A percentile compares a stretch with the other conserved stretches of the same genome.
These are phyloP conservation scores for Valencia hispanica DNA, from an alignment of 2,797 vertebrate genomes.

Conservation along the genomic window DNA sequence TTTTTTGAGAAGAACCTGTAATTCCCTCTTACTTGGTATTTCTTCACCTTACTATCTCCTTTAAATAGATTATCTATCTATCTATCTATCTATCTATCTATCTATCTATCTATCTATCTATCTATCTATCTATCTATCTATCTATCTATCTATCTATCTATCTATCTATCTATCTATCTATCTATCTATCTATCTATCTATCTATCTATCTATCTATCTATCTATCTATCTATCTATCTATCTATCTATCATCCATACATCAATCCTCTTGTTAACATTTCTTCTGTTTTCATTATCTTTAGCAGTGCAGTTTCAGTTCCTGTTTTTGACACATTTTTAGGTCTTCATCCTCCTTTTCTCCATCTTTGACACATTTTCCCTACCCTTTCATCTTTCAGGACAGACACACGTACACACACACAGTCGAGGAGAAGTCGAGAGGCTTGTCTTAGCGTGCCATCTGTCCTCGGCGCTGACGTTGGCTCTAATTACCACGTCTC, in stretches of 20 bases:
- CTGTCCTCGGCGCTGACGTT: constrained; percentile 85
- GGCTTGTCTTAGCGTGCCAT: constrained; percentile 87
- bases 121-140: neutral
- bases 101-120: too few species aligned
- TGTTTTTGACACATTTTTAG: constrained; percentile 42
- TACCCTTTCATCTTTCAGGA: constrained; percentile 62
- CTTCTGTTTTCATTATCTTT: constrained; percentile 10
- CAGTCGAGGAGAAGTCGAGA: constrained; percentile 71
- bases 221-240: too few species aligned
- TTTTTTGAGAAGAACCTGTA: too few species aligned
- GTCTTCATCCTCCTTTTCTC: constrained; percentile 34
- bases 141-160: neutral
- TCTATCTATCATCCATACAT: too few species aligned
- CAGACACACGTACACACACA: constrained; percentile 57
- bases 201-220: too few species aligned
- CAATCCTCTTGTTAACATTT: neutral
- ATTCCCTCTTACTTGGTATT: neutral
- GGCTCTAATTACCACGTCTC: constrained; percentile 85
- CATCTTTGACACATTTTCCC: constrained; percentile 56
- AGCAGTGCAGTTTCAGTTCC: neutral
- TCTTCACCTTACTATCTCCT: neutral
- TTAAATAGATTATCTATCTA: neutral
- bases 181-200: too few species aligned
- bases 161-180: too few species aligned
- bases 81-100: neutral